Conservation (phyloP, 1,140 invertebrate genomes). For the Drosophila busckii region DNA sequence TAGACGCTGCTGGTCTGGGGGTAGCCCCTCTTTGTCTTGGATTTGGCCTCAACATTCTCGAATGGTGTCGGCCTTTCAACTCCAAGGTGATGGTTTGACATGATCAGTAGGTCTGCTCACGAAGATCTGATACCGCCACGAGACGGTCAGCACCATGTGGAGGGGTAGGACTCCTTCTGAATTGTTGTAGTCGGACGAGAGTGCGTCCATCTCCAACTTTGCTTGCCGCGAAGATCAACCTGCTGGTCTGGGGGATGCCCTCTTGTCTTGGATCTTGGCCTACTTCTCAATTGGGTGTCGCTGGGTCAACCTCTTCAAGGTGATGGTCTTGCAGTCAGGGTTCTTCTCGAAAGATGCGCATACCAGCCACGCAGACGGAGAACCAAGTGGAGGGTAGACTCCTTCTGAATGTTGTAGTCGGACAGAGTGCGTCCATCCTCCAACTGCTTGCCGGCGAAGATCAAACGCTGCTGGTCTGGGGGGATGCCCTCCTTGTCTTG, state of each 20-base stretch:
- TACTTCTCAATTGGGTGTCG: constrained; percentile 91
- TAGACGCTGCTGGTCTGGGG: constrained; percentile 87
- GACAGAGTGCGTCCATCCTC: constrained; percentile 89
- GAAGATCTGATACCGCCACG: constrained; percentile 91
- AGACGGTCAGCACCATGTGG: constrained; percentile 91
- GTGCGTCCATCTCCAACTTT: constrained; percentile 88
- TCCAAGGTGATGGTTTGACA: constrained; percentile 89
- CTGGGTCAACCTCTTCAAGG: constrained; percentile 89
- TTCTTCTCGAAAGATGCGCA: constrained; percentile 89
- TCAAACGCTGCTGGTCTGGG: constrained; percentile 87
- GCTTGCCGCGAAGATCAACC: constrained; percentile 84
- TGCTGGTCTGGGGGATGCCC: constrained; percentile 88
- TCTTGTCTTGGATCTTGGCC: constrained; percentile 88
- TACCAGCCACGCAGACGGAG: constrained; percentile 91
- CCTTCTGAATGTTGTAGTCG: constrained; percentile 93
- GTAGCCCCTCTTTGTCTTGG: constrained; percentile 86
- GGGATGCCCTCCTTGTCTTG: constrained; percentile 88
- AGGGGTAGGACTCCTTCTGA: constrained; percentile 94
- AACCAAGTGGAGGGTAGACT: constrained; percentile 94
- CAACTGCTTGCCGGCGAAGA: constrained; percentile 89
- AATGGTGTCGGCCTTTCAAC: constrained; percentile 89
- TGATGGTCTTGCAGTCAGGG: constrained; percentile 92
- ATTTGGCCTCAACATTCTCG: constrained; percentile 92
- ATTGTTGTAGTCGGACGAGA: constrained; percentile 90
- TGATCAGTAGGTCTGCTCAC: constrained; percentile 88